phyloP scores from a whole-genome alignment of 2,797 vertebrate species.

The Sebastes steindachneri region DNA sequence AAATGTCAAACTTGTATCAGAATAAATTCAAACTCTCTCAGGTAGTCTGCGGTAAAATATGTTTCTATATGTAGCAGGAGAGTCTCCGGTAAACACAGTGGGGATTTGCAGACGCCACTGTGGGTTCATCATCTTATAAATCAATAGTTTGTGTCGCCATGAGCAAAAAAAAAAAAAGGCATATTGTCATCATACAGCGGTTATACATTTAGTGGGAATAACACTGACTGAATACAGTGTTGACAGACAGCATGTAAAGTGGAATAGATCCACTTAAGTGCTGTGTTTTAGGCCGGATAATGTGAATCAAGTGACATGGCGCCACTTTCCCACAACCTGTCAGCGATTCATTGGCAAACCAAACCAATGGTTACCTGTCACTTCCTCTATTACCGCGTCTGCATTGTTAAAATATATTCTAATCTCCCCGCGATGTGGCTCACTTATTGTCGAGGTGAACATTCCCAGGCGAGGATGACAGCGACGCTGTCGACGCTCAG shows the following conservation, averaged over 20 bases:
- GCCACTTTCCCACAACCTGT: conserved; percentile 39
- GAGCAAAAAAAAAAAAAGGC: conserved; percentile 16
- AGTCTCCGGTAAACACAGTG: conserved; percentile 34
- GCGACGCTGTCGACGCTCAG: conserved; percentile 10
- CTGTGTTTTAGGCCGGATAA: conserved; percentile 45
- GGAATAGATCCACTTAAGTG: conserved; percentile 48
- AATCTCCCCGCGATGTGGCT: conserved; percentile 52
- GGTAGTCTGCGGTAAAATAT: conserved; percentile 17
- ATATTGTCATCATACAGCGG: conserved; percentile 24
- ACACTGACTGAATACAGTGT: conserved; percentile 17
- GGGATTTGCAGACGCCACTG: conserved; percentile 24
- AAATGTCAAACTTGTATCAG: conserved; percentile 55
- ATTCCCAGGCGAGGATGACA: conserved; percentile 58
- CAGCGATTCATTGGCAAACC: conserved; percentile 51
- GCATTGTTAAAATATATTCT: conserved; percentile 61
- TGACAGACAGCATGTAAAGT: conserved; percentile 44
- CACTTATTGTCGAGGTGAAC: conserved; percentile 58
- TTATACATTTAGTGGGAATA: conserved; percentile 18
- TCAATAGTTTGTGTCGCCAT: conserved; percentile 59
- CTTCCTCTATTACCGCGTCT: conserved; percentile 49
- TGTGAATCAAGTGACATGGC: conserved; percentile 37
- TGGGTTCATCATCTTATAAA: conserved; percentile 53
- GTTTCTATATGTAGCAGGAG: conserved; percentile 15
- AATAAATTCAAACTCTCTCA: conserved; percentile 30
- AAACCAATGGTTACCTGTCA: conserved; percentile 52